Base-by-base conservation (phyloP, 2,888 invertebrate species). In the Poecilus cupreus region DNA sequence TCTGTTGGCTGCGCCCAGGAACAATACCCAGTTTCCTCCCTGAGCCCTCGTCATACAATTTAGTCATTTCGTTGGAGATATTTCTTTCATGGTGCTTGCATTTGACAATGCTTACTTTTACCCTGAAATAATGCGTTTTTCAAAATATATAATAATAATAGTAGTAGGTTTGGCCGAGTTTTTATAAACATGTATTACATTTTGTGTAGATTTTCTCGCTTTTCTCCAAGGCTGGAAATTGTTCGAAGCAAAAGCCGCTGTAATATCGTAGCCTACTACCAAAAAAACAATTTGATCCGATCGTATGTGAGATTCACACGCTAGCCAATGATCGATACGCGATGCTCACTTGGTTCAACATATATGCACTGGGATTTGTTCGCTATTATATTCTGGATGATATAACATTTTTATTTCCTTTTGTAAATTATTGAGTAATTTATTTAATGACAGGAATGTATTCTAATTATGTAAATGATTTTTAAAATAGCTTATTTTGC, bases 151-250 rank as follows among this genome's bases (percentile, higher is more conserved):
- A 46, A 46, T 46, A 46, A 46, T 46, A 46, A 46, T 11, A 3
- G n/a, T 46, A 11, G 0, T 3, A 46, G n/a, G n/a, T 46, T 10
- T 46, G 3, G 46, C 46, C 1, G 13, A n/a, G 8, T 46, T 46
- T 46, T 46, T 46, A 46, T 51, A 51, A 51, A 51, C 18, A 51
- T 51, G 18, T 51, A 51, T 51, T 51, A 51, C 51, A 18, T 51
- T 51, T 51, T 51, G 51, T 51, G 51, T 51, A 20, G 51, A 51
- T 51, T 51, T 51, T 51, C 20, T 43, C 32, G 32, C 32, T 32
- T 32, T 32, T 32, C 32, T 32, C 32, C 8, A n/a, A 10, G 39
- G 43, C 11, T 43, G 43, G n/a, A 43, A n/a, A 43, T 43, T 43
- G 43, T 43, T 43, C 3, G 11, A 3, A 43, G 11, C 43, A 43